These are phyloP conservation scores for Archilochus colubris DNA, from an alignment of 2,113 vertebrate species.

Conservation along the genomic window DNA sequence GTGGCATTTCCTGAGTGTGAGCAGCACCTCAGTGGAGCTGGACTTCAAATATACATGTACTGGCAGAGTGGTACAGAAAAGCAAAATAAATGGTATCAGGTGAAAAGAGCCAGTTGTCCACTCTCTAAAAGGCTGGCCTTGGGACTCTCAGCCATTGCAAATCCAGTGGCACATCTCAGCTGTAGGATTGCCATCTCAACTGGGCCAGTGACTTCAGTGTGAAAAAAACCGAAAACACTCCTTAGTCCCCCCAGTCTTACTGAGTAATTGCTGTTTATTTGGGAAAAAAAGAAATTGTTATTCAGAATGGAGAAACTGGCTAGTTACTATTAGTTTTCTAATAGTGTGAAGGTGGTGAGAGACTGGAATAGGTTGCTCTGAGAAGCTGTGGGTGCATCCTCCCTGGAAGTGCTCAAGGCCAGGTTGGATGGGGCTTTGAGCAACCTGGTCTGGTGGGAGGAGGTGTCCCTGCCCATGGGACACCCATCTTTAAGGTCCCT, in stretches of 20 bases:
- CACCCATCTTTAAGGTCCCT: too few species aligned
- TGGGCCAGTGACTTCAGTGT: neutral
- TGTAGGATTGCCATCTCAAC: neutral
- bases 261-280: neutral
- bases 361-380: too few species aligned
- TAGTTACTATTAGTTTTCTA: neutral
- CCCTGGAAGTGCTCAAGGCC: too few species aligned
- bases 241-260: neutral
- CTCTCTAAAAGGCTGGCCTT: neutral
- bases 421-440: too few species aligned
- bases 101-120: neutral
- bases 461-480: too few species aligned
- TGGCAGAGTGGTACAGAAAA: accelerated
- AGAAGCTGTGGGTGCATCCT: too few species aligned
- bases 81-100: neutral
- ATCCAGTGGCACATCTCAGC: accelerated
- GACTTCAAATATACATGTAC: neutral
- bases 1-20: neutral
- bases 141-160: neutral
- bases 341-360: too few species aligned
- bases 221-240: too few species aligned
- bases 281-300: neutral
- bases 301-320: neutral
- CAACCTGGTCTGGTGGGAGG: too few species aligned
- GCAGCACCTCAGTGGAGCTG: neutral